Evolutionary conservation across 2,888 invertebrate species (phyloP), one percentile per base, ranked within the genome.

Genomic region (Argyra leucocephala): DNA sequence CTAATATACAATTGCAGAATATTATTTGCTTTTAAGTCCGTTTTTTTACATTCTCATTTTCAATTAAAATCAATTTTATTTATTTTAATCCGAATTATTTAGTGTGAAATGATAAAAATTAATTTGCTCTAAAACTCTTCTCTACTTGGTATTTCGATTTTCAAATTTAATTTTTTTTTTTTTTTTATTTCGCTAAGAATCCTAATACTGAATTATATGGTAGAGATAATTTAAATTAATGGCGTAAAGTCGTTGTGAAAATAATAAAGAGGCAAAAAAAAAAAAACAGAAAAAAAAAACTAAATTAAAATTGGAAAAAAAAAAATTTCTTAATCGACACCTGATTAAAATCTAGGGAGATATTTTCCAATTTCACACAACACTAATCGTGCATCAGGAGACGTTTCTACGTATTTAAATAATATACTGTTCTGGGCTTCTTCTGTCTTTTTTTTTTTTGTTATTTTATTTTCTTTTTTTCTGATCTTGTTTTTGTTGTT

Each of bases 321-420:
- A 48, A 48, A 48, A 48, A 18, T 48, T 48, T 48, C 48, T 48
- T 48, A 48, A 48, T 48, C 48, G 48, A 48, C 48, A 48, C 48
- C 48, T 48, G 48, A 48, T 48, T 48, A 48, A 48, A 48, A 48
- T 48, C 48, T 48, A n/a, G 5, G 15, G 15, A 18, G 48, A 48
- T 48, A 48, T 48, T 48, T 48, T 48, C n/a, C 48, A 48, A 48
- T 48, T 48, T 48, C 48, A 48, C 48, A 48, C 48, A 48, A 9
- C 48, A 48, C 48, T 48, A 48, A 48, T 48, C 48, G 48, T 48
- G 48, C 15, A 48, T 48, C 15, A 48, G 18, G 48, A 48, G 18
- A 48, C 48, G 48, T 48, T 48, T 48, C 18, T 48, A 5, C 18
- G 18, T 48, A 18, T 18, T 48, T 48, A 48, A 15, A 48, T 48